Conservation (phyloP, 1,140 invertebrate genomes). For the Leucophenga varia region DNA sequence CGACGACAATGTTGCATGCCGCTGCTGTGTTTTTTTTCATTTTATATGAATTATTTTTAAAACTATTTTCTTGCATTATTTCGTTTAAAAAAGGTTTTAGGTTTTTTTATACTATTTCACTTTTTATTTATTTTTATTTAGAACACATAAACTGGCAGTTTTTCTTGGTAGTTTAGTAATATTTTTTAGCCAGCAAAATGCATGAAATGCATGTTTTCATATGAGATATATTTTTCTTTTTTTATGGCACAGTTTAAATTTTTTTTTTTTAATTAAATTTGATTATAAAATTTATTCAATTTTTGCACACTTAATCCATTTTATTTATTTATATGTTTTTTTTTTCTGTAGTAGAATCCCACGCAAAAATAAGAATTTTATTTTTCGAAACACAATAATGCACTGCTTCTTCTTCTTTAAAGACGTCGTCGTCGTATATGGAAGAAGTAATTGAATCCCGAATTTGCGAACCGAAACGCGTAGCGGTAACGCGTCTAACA, state of each 20-base stretch:
- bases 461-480: constrained; percentile 7
- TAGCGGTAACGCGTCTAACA: constrained; percentile 6
- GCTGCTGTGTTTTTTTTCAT: too few relatives aligned
- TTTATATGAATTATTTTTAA: constrained; percentile 22
- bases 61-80: constrained; percentile 11
- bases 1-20: constrained; percentile 20
- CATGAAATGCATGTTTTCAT: constrained; percentile 38
- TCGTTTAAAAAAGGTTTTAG: too few relatives aligned
- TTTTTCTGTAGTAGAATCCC: neutral
- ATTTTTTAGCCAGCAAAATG: too few relatives aligned
- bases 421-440: neutral
- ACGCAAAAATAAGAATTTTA: neutral
- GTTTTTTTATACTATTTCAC: too few relatives aligned
- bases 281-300: too few relatives aligned
- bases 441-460: neutral
- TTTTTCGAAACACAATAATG: neutral
- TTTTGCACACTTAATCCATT: constrained; percentile 18
- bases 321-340: constrained; percentile 9
- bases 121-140: too few relatives aligned
- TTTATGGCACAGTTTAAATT: too few relatives aligned
- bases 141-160: too few relatives aligned
- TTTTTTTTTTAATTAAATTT: too few relatives aligned
- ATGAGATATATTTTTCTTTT: constrained; percentile 1
- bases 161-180: too few relatives aligned
- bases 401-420: neutral